Evolutionary conservation across 2,797 vertebrate species (phyloP).

Genomic region (Gastrophryne carolinensis): DNA sequence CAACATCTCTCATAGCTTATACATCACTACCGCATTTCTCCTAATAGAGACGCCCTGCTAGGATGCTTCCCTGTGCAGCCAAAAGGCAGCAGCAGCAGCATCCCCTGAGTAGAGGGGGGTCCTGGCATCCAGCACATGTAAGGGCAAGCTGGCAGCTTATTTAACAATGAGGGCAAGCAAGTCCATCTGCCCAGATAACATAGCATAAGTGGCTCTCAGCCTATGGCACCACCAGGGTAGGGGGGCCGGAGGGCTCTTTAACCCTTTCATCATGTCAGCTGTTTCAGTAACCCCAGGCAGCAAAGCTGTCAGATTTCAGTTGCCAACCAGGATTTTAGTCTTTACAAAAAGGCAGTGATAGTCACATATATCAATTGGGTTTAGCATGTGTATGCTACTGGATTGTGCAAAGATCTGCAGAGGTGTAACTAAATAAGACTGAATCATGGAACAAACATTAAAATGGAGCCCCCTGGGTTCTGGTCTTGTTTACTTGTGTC

Average conservation of each 20-base stretch:
- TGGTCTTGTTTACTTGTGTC: too few species aligned
- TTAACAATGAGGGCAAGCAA: conserved; percentile 2
- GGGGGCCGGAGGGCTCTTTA: neutral
- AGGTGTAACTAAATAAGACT: too few species aligned
- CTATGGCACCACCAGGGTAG: neutral
- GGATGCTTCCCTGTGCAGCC: conserved; percentile 28
- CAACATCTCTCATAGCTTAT: conserved; percentile 71
- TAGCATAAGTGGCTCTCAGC: conserved; percentile 4
- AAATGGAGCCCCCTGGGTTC: too few species aligned
- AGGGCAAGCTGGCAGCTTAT: conserved; percentile 30
- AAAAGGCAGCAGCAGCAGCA: conserved; percentile 36
- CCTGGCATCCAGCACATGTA: conserved; percentile 15
- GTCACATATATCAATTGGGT: too few species aligned
- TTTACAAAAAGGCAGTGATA: too few species aligned
- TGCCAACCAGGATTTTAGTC: too few species aligned
- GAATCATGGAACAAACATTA: too few species aligned
- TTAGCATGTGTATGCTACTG: too few species aligned
- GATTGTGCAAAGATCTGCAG: too few species aligned
- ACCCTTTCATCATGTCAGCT: neutral
- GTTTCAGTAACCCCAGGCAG: neutral
- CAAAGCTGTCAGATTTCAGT: neutral
- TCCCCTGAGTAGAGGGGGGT: conserved; percentile 38
- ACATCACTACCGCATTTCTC: conserved; percentile 82
- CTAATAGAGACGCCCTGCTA: conserved; percentile 72
- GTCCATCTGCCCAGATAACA: conserved; percentile 15